Conservation (phyloP, 2,888 invertebrate species). For the Lucinisca nassula region DNA sequence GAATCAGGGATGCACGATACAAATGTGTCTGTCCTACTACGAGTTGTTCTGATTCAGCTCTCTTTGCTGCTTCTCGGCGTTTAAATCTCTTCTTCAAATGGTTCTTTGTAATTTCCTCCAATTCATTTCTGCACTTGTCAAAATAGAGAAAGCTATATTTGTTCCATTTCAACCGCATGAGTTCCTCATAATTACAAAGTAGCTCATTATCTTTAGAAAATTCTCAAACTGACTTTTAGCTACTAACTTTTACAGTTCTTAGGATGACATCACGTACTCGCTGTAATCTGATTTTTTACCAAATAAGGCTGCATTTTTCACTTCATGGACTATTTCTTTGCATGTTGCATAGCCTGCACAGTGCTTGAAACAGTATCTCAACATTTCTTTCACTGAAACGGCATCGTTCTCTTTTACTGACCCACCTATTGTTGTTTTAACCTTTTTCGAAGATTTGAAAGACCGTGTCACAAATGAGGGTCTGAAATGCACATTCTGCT, state of each 20-base stretch:
- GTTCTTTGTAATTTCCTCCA: neutral
- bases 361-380: conserved; percentile 1
- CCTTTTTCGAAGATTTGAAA: neutral
- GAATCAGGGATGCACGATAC: neutral
- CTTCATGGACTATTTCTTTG: neutral
- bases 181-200: too few relatives aligned
- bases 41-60: neutral
- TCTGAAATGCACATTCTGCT: neutral
- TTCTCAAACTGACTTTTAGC: too few relatives aligned
- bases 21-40: neutral
- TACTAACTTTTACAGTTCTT: too few relatives aligned
- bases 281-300: neutral
- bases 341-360: neutral
- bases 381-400: neutral
- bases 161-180: neutral
- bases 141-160: neutral
- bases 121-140: neutral
- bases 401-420: neutral
- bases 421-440: too few relatives aligned
- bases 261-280: neutral
- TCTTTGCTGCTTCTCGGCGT: neutral
- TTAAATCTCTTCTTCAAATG: neutral
- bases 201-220: too few relatives aligned
- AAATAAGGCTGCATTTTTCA: neutral
- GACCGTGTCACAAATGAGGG: neutral